Base-by-base conservation (phyloP, 1,140 invertebrate species). In the Heliconius melpomene region DNA sequence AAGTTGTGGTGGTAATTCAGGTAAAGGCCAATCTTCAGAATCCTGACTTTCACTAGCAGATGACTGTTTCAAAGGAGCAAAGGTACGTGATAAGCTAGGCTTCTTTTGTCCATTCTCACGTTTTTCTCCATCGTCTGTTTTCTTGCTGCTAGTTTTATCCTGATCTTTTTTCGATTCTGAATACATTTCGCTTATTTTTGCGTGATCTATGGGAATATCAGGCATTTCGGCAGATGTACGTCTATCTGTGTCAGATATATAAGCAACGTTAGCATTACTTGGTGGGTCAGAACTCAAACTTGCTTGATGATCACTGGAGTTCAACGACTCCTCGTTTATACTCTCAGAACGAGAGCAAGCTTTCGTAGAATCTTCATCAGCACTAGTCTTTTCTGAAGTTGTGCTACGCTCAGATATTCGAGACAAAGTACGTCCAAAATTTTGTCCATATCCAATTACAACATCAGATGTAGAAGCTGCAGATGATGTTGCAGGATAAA, bases 371-470 rank as follows among this genome's bases (percentile, higher is more conserved):
- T 98, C 97, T 87, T 98, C 97, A 81, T 98, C 96, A 82, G 97
- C 96, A 87, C 97, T 97, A 3, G 96, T 95, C 87, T 95, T 95
- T 86, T 98, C 97, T 1, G 97, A 98, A 20, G 97, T 97, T 11
- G 97, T 98, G 80, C 97, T 98, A 32, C 97, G 95, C 93, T 98
- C 98, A 5, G 97, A 98, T 86, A 98, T 98, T 75, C 97, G 95
- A 2, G 97, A 98, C 26, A 98, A 94, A 0, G 98, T 98, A 52
- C 98, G 91, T 36, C 96, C 96, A 95, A 98, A 97, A 26, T 96
- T 96, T 75, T 96, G 95, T 26, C 96, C 96, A 83, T 96, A 97
- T 20, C 96, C 96, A 76, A 97, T 95, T 75, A 97, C 96, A 71
- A 96, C 95, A 84, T 97, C 97, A 9, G 96, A 95, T 79, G 95